Base-by-base conservation (phyloP, 2,797 vertebrate species). In the Danio albolineatus region DNA sequence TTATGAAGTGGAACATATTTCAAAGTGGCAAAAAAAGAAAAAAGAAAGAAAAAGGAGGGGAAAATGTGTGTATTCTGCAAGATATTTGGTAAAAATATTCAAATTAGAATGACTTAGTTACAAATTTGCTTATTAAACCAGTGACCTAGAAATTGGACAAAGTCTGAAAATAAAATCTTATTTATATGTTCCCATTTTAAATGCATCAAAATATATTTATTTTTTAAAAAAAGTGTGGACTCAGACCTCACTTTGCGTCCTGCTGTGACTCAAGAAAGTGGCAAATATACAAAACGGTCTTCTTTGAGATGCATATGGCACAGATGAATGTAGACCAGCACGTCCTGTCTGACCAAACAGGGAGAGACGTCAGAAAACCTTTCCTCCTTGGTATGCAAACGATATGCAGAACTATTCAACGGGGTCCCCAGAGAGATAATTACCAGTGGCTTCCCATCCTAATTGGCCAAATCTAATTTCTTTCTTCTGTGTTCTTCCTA, bases 381-480 rank as follows among this genome's bases (percentile, higher is more conserved):
- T 88, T 91, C 88, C 91, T 93, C 90, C 91, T 93, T 90, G 91
- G 93, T 93, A 94, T 94, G 92, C 91, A 94, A 94, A 94, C 87
- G 90, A 93, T 90, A 92, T 91, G 90, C 91, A 93, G 92, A 92
- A 93, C 92, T 94, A 91, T 92, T 93, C 86, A 91, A 90, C 90
- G 86, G 84, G 90, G 87, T 93, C 93, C 91, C 91, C 84, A 19
- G 93, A 93, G 93, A 94, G 90, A 93, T 94, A 92, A 94, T 94
- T 94, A 94, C 91, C 91, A 93, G 88, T 92, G 91, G 92, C 92
- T 94, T 92, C 91, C 90, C 89, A 89, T 90, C 89, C 91, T 94
- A 94, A 94, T 94, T 94, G 93, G 91, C 90, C 91, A 91, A 93
- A 92, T 92, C 92, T 86, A 92, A 90, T 93, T 93, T 92, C 88